These are phyloP conservation scores for Fulmarus glacialis DNA, from an alignment of 2,113 vertebrate species.

Conservation along the genomic window DNA sequence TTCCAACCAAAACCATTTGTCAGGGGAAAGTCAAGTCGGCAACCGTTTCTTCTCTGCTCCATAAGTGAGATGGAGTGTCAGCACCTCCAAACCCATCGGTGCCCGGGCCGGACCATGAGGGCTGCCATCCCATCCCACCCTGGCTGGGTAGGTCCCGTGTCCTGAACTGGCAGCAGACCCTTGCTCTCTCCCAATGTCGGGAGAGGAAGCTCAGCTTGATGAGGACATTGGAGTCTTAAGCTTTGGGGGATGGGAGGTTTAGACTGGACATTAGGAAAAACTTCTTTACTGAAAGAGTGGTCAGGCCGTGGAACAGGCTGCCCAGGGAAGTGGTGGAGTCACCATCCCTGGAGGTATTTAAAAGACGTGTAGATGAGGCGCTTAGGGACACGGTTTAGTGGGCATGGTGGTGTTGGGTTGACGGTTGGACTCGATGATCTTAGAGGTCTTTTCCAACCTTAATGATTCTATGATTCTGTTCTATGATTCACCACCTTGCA, in stretches of 20 bases:
- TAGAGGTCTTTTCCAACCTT: too few relatives aligned
- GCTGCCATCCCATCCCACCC: not conserved
- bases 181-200: rapidly evolving
- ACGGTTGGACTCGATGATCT: too few relatives aligned
- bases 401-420: too few relatives aligned
- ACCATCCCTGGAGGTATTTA: too few relatives aligned
- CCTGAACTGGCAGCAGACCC: not conserved
- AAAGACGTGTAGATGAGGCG: too few relatives aligned
- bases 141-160: not conserved
- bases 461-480: too few relatives aligned
- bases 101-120: not conserved
- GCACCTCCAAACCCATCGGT: not conserved
- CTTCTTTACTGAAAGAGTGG: too few relatives aligned
- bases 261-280: too few relatives aligned
- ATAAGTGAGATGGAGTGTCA: not conserved
- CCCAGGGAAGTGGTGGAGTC: too few relatives aligned
- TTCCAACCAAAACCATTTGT: not conserved
- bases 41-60: not conserved
- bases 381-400: too few relatives aligned
- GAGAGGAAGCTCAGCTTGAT: not conserved
- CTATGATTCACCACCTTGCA: not conserved
- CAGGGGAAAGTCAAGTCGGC: not conserved
- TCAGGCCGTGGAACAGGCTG: too few relatives aligned
- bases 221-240: not conserved
- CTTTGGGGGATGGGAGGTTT: not conserved